phyloP scores from a whole-genome alignment of 2,113 vertebrate species.

The Corythornis cristatus region DNA sequence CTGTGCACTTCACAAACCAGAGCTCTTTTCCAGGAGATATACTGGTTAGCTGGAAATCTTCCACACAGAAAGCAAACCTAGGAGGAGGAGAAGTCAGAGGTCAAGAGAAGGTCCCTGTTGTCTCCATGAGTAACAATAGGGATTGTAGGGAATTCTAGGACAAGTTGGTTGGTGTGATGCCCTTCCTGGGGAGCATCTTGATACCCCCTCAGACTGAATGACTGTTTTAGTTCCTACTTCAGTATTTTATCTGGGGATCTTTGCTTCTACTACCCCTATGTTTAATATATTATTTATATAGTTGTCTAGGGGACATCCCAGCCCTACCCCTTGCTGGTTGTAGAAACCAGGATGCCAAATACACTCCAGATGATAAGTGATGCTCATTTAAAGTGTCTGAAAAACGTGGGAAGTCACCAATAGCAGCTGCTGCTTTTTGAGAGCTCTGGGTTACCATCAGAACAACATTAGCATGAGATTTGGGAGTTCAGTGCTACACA shows the following conservation, averaged over 20 bases:
- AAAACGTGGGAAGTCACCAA: accelerated
- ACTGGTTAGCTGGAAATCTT: slow-evolving; percentile 75
- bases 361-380: neutral
- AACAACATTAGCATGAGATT: neutral
- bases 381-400: neutral
- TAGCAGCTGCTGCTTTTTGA: neutral
- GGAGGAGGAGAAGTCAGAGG: neutral
- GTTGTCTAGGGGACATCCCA: neutral
- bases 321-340: neutral
- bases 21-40: slow-evolving; percentile 86
- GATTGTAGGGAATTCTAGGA: neutral
- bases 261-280: neutral
- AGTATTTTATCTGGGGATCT: neutral
- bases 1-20: slow-evolving; percentile 87
- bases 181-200: neutral
- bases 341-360: neutral
- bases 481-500: accelerated
- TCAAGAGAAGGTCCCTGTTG: neutral
- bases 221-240: neutral
- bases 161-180: neutral
- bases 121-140: neutral
- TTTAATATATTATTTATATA: neutral
- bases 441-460: neutral
- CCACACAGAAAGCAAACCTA: slow-evolving; percentile 89
- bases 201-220: neutral